Evolutionary conservation across 2,797 vertebrate genomes (phyloP).

Genomic region (Limosa lapponica): DNA sequence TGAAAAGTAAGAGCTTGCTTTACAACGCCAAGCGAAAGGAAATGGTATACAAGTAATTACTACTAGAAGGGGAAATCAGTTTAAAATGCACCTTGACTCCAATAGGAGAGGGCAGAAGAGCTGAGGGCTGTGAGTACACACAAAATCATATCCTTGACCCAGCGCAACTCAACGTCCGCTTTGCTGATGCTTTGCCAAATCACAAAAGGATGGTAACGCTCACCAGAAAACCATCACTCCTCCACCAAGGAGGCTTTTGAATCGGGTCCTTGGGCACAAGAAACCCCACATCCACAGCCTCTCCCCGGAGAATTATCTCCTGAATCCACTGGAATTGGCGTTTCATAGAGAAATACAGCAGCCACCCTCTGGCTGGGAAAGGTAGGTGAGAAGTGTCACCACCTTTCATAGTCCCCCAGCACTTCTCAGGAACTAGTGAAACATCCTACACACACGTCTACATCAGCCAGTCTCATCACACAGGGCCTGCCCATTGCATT

Average conservation of each 20-base stretch:
- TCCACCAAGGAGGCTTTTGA: background rate
- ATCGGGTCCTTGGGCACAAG: background rate
- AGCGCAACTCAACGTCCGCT: background rate
- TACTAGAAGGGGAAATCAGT: background rate
- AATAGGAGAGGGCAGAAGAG: background rate
- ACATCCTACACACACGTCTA: rapidly evolving
- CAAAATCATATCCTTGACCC: background rate
- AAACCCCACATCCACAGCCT: background rate
- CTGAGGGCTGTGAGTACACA: background rate
- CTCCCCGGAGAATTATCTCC: background rate
- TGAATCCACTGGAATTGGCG: rapidly evolving
- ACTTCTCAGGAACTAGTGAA: background rate
- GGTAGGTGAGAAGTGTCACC: background rate
- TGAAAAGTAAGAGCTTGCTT: background rate
- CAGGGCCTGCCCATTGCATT: background rate
- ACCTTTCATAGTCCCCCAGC: background rate
- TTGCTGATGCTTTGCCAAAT: background rate
- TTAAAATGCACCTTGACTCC: background rate
- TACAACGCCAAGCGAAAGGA: background rate
- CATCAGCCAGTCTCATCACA: background rate
- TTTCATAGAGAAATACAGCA: background rate
- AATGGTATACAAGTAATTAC: background rate
- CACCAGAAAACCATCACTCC: background rate
- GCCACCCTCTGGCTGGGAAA: background rate
- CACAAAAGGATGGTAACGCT: background rate